A percentile compares a stretch with the other conserved stretches of the same genome.
Conservation (phyloP, 2,888 invertebrate genomes). For the Protodeltote pygarga region DNA sequence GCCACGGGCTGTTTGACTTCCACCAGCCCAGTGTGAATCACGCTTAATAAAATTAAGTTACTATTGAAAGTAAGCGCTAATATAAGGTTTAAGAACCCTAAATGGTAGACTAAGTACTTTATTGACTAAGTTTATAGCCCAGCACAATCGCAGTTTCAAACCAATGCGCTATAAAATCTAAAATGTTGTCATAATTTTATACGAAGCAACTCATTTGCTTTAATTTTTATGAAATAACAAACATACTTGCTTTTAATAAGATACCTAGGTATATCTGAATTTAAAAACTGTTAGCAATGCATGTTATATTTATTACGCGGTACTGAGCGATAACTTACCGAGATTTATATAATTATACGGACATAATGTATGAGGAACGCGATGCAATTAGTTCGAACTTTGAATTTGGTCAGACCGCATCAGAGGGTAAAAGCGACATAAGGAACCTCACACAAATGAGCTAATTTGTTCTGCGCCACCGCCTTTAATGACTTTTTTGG, state of each 20-base stretch:
- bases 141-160: too few relatives aligned
- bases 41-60: constrained; percentile 19
- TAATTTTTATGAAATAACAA: too few relatives aligned
- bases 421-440: constrained; percentile 28
- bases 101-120: too few relatives aligned
- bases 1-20: constrained; percentile 29
- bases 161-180: too few relatives aligned
- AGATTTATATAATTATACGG: constrained; percentile 49
- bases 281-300: constrained; percentile 8
- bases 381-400: constrained; percentile 58
- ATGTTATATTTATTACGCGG: not conserved
- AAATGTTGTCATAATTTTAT: too few relatives aligned
- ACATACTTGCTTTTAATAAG: too few relatives aligned
- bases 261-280: too few relatives aligned
- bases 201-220: too few relatives aligned
- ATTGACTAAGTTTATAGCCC: too few relatives aligned
- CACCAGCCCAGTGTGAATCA: constrained; percentile 33
- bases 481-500: constrained; percentile 63
- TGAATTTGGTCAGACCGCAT: constrained; percentile 48
- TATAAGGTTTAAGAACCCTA: not conserved
- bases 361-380: constrained; percentile 47
- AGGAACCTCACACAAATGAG: constrained; percentile 51
- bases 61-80: constrained; percentile 20
- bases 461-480: constrained; percentile 63
- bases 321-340: constrained; percentile 30